Conservation (phyloP, 2,888 invertebrate genomes). For the Scelioninae gen. 1 region DNA sequence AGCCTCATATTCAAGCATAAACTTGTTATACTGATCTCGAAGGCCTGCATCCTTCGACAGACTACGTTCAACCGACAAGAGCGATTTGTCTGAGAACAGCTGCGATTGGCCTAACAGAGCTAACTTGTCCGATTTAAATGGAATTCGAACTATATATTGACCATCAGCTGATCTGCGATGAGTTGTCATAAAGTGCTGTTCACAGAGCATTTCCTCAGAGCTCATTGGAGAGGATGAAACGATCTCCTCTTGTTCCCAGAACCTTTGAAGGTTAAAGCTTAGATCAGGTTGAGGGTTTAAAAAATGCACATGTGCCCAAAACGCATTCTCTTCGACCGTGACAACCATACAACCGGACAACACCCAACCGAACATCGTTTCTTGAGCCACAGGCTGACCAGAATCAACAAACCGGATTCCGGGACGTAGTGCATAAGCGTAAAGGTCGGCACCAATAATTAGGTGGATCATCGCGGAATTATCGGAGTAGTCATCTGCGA, state of each 20-base stretch:
- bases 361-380: too few species aligned
- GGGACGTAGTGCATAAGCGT: too few species aligned
- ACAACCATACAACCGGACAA: too few species aligned
- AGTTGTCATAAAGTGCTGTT: not conserved
- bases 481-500: too few species aligned
- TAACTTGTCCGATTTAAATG: not conserved
- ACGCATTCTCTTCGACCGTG: too few species aligned
- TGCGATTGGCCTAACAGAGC: not conserved
- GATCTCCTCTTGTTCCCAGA: not conserved
- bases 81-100: not conserved
- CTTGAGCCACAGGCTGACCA: too few species aligned
- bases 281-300: too few species aligned
- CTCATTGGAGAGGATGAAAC: not conserved
- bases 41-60: not conserved
- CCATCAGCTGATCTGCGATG: not conserved
- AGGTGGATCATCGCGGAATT: too few species aligned
- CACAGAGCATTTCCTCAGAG: not conserved
- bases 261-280: not conserved
- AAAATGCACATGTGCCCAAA: too few species aligned
- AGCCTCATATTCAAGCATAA: not conserved
- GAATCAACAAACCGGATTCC: too few species aligned
- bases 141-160: not conserved
- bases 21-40: not conserved
- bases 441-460: too few species aligned
- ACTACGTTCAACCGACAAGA: not conserved